Conservation (phyloP, 2,797 vertebrate species). For the Microctenopoma steveboyesi region DNA sequence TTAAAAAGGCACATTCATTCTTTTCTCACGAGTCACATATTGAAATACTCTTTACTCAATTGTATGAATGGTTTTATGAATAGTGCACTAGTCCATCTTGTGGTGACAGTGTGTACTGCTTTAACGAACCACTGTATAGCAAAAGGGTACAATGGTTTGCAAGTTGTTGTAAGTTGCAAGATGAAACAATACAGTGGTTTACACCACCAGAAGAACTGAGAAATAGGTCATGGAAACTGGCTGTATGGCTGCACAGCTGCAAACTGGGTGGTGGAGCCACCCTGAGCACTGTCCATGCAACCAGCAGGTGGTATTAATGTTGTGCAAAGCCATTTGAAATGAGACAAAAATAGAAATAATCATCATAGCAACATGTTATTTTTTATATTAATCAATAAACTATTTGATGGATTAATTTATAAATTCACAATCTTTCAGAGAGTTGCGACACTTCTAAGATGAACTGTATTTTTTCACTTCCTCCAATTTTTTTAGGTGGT, state of each 20-base stretch:
- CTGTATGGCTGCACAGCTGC: no score
- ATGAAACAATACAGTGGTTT: not conserved
- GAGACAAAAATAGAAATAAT: not conserved
- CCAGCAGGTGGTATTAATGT: no score
- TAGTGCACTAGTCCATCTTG: slow-evolving; percentile 36
- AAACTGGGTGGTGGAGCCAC: no score
- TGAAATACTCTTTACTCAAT: no score
- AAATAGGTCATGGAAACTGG: slow-evolving; percentile 46
- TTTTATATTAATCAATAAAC: no score
- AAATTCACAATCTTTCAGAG: no score
- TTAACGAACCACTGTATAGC: not conserved
- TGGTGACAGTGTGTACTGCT: slow-evolving; percentile 34
- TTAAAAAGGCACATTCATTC: not conserved
- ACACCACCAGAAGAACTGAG: slow-evolving; percentile 46
- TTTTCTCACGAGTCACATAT: no score
- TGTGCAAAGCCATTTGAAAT: not conserved
- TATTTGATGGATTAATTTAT: no score
- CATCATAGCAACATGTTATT: not conserved
- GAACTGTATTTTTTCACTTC: not conserved
- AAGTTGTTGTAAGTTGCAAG: not conserved
- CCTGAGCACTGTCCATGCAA: no score
- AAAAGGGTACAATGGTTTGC: not conserved
- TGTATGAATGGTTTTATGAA: no score
- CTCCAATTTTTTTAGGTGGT: not conserved
- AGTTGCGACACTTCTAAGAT: not conserved